Evolutionary conservation across 2,113 vertebrate species (phyloP).

Genomic region (Pelmatolapia mariae): DNA sequence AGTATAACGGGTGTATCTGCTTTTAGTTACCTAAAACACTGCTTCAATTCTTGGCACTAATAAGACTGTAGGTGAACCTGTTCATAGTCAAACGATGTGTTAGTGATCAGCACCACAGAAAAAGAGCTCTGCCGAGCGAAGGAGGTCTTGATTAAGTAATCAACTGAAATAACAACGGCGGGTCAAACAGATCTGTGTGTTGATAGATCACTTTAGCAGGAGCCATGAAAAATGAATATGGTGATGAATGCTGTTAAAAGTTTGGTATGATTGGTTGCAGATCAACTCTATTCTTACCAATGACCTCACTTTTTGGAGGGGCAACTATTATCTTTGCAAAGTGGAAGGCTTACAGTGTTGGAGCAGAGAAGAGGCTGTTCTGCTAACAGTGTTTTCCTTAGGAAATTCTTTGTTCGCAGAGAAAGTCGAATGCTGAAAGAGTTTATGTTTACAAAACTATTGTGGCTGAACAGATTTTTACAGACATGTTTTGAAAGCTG

Average conservation of each 20-base stretch:
- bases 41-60: constrained; percentile 1
- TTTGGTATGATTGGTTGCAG: constrained; percentile 17
- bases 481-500: neutral
- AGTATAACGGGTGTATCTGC: neutral
- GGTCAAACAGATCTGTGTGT: constrained; percentile 15
- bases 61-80: neutral
- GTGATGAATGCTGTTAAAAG: constrained; percentile 37
- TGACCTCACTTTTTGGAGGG: constrained; percentile 32
- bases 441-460: neutral
- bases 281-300: constrained; percentile 20
- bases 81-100: neutral
- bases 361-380: neutral
- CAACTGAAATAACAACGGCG: constrained; percentile 51
- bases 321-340: constrained; percentile 62
- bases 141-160: constrained; percentile 50
- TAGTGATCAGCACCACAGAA: constrained; percentile 17
- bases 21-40: neutral
- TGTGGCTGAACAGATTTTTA: neutral
- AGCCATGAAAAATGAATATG: constrained; percentile 37
- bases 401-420: neutral
- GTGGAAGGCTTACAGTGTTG: constrained; percentile 43
- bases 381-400: constrained; percentile 2
- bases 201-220: constrained; percentile 46
- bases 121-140: constrained; percentile 17
- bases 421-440: neutral